Evolutionary conservation across 2,888 invertebrate species (phyloP).

Genomic region (Leptinotarsa juncta): DNA sequence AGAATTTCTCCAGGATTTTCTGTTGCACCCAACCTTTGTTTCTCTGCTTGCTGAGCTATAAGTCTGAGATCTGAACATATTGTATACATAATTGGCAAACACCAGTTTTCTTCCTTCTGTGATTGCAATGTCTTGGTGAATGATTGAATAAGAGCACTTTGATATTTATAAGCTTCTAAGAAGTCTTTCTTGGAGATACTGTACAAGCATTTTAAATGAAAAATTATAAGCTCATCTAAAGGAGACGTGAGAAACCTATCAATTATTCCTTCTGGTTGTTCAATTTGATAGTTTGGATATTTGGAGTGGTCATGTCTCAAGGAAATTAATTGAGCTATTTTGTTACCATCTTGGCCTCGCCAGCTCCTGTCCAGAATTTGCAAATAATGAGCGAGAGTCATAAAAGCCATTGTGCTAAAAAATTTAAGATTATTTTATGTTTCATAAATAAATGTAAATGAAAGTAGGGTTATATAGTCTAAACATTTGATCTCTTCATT

Average conservation of each 20-base stretch:
- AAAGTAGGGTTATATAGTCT: background rate
- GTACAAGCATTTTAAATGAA: constrained; percentile 79
- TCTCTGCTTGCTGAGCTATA: constrained; percentile 84
- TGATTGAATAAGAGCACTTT: constrained; percentile 80
- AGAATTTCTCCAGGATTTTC: constrained; percentile 78
- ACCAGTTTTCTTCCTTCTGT: constrained; percentile 97
- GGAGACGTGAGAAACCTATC: constrained; percentile 78
- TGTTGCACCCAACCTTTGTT: constrained; percentile 64
- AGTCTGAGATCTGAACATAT: constrained; percentile 87
- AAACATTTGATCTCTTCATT: too few relatives aligned
- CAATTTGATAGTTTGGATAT: constrained; percentile 76
- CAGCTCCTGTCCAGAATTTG: constrained; percentile 72
- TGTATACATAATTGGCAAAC: constrained; percentile 91
- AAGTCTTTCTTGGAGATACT: constrained; percentile 68
- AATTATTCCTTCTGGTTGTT: constrained; percentile 77
- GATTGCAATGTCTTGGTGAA: constrained; percentile 80
- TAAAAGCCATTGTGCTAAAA: constrained; percentile 51
- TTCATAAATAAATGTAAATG: background rate
- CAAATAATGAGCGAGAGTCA: constrained; percentile 64
- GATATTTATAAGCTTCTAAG: constrained; percentile 80
- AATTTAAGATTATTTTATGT: background rate
- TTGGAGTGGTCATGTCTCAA: constrained; percentile 79
- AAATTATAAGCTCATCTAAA: constrained; percentile 79
- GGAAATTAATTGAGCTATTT: constrained; percentile 73
- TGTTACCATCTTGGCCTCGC: constrained; percentile 72